Evolutionary conservation across 2,888 invertebrate genomes (phyloP), one percentile per base, ranked within the genome.

Genomic region (Pterostichus niger): DNA sequence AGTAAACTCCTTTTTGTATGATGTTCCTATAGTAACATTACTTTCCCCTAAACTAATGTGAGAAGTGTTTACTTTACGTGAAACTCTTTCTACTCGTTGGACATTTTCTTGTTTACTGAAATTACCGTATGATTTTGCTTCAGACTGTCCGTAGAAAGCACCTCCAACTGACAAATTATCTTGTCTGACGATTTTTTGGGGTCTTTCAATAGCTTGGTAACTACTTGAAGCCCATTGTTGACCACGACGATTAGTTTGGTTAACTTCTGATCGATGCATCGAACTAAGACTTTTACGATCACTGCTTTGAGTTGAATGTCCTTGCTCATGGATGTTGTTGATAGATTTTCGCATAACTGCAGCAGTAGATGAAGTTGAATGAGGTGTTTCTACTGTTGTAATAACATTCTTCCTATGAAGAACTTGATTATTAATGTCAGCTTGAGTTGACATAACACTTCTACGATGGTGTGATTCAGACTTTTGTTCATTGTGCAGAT

Each of bases 321-420:
- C 94, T 85, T 93, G 94, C 84, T 96, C 96, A 82, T 95, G 94
- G 0, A 96, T 91, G 88, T 96, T 96, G 31, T 94, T 93, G 84
- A 96, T 95, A 83, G 96, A 96, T 88, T 95, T 96, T 76, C 95
- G 92, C 89, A 96, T 96, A 84, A 95, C 94, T 31, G 96, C 94
- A 15, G 96, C 96, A 0, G 95, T 93, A 0, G 94, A 93, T 86
- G 94, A 93, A 9, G 93, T 94, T 0, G 94, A 93, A 87, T 95
- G 95, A 5, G 94, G 90, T 1, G 94, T 94, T 89, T 95, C 95
- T n/a, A 93, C 93, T 0, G 93, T 93, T 0, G 93, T 92, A 1
- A 93, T 91, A 10, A 92, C 90, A 15, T 94, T 93, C 87, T 95
- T 96, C 56, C 96, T 93, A 88, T 96, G 95, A 46, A 96, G 91